Conservation (phyloP, 23 tunicate species). For the Botrylloides violaceus region DNA sequence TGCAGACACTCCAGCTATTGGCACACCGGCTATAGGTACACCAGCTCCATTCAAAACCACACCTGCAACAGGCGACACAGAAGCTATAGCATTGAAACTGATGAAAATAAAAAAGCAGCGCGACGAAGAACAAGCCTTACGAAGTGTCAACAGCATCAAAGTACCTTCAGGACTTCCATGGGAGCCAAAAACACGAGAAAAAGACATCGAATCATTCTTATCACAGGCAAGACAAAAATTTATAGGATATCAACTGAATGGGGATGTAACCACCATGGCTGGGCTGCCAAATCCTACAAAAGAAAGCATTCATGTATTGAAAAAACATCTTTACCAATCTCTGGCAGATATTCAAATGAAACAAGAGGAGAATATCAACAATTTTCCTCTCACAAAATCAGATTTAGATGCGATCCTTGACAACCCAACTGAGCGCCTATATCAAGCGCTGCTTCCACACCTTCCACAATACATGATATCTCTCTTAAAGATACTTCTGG, state of each 20-base stretch:
- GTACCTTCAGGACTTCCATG: slow-evolving; percentile 77
- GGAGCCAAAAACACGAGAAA: slow-evolving; percentile 74
- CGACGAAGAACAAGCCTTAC: slow-evolving; percentile 17
- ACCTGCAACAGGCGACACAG: slow-evolving; percentile 18
- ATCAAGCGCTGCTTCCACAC: slow-evolving; percentile 75
- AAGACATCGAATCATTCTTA: slow-evolving; percentile 65
- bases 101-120: slow-evolving; percentile 46
- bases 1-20: slow-evolving; percentile 10
- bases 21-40: slow-evolving; percentile 1
- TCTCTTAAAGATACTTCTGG: slow-evolving; percentile 85
- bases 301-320: slow-evolving; percentile 61
- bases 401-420: slow-evolving; percentile 60
- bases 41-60: slow-evolving; percentile 9
- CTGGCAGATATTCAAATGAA: slow-evolving; percentile 56
- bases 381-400: slow-evolving; percentile 65
- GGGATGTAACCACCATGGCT: slow-evolving; percentile 73
- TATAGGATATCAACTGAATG: slow-evolving; percentile 50
- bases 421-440: slow-evolving; percentile 63
- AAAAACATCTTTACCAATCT: slow-evolving; percentile 62
- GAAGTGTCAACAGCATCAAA: slow-evolving; percentile 41
- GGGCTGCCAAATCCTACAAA: slow-evolving; percentile 97
- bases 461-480: slow-evolving; percentile 96
- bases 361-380: slow-evolving; percentile 43
- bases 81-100: slow-evolving; percentile 64
- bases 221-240: slow-evolving; percentile 77